phyloP scores from a whole-genome alignment of 1,140 invertebrate genomes.

The Tenebrio molitor region DNA sequence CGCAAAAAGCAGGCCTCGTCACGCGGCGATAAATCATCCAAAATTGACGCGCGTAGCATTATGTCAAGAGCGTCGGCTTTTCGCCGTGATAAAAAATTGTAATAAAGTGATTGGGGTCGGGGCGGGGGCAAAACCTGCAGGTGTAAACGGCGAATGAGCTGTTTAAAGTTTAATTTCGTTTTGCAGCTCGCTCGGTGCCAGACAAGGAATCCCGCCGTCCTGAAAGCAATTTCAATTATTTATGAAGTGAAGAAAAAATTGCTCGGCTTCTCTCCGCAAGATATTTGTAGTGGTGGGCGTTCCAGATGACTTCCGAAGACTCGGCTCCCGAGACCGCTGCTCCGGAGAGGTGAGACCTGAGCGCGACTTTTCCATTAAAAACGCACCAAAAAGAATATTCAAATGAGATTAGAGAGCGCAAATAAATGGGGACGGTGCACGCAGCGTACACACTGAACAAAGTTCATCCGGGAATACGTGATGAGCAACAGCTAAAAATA shows the following conservation, averaged over 20 bases:
- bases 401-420: too few relatives aligned
- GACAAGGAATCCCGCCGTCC: not conserved
- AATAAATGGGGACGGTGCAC: too few relatives aligned
- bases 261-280: not conserved
- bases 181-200: not conserved
- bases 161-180: constrained; percentile 1
- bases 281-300: not conserved
- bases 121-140: not conserved
- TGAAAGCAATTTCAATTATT: constrained; percentile 25
- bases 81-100: constrained; percentile 5
- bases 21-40: constrained; percentile 8
- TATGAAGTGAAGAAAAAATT: constrained; percentile 1
- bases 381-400: too few relatives aligned
- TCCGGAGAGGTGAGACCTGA: constrained; percentile 8
- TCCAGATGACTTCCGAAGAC: constrained; percentile 17
- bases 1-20: not conserved
- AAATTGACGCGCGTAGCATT: constrained; percentile 20
- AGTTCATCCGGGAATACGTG: too few relatives aligned
- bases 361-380: too few relatives aligned
- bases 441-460: too few relatives aligned
- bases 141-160: not conserved
- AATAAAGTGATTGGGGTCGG: constrained; percentile 10
- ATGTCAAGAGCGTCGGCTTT: constrained; percentile 9
- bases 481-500: too few relatives aligned
- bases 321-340: constrained; percentile 3